A percentile compares a stretch with the other conserved stretches of the same genome.
Conservation (phyloP, 2,888 invertebrate genomes). For the Elysia crispata region DNA sequence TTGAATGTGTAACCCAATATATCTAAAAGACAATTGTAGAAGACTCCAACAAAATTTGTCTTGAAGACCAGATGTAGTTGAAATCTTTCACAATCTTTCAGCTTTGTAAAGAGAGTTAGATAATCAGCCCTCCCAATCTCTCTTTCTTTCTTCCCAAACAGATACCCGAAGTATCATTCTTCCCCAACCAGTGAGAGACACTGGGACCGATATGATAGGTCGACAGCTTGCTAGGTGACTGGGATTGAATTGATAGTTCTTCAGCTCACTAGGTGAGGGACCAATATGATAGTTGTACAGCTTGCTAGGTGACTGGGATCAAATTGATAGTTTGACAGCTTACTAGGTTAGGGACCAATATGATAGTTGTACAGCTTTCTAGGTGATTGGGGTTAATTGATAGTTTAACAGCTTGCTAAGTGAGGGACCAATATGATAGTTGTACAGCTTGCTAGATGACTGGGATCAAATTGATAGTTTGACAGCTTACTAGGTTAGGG, state of each 20-base stretch:
- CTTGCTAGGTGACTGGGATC: constrained; percentile 5
- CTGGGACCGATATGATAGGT: background rate
- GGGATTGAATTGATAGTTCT: background rate
- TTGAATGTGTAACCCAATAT: too few relatives aligned
- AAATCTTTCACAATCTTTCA: too few relatives aligned
- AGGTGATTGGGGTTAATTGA: too few relatives aligned
- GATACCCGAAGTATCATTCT: background rate
- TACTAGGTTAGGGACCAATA: constrained; percentile 1
- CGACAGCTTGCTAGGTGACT: constrained; percentile 13
- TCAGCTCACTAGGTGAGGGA: constrained; percentile 12
- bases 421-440: background rate
- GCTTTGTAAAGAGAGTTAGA: background rate
- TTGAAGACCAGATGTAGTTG: too few relatives aligned
- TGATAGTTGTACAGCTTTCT: constrained; percentile 19
- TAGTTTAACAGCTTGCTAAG: constrained; percentile 25
- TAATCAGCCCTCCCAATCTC: background rate
- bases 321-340: background rate
- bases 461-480: background rate
- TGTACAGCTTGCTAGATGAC: constrained; percentile 18
- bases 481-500: constrained; percentile 14
- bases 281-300: background rate
- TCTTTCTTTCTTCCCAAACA: constrained; percentile 2
- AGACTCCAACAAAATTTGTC: too few relatives aligned
- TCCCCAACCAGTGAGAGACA: background rate
- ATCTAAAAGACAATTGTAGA: too few relatives aligned